phyloP scores from a whole-genome alignment of 2,797 vertebrate genomes.

The Bufotes viridis region DNA sequence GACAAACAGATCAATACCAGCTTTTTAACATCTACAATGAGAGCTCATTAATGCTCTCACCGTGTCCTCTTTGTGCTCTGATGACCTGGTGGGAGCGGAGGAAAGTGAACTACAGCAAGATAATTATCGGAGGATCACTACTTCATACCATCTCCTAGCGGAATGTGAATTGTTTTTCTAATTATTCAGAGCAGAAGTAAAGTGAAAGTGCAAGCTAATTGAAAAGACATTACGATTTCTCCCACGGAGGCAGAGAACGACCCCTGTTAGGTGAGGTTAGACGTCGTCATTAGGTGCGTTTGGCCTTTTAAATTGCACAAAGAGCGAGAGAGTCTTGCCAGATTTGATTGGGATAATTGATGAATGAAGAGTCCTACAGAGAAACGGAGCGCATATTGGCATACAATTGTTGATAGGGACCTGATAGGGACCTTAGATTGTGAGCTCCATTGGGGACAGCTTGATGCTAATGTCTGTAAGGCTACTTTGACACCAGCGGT shows the following conservation, averaged over 20 bases:
- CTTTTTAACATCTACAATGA: conserved; percentile 94
- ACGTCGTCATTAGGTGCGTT: conserved; percentile 64
- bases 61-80: conserved; percentile 84
- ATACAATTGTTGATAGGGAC: not conserved
- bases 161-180: conserved; percentile 80
- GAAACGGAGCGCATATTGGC: not conserved
- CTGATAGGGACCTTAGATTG: no score
- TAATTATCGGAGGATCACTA: conserved; percentile 80
- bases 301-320: conserved; percentile 56
- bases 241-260: conserved; percentile 64
- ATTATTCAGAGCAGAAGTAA: conserved; percentile 77
- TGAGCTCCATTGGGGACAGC: no score
- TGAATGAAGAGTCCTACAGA: not conserved
- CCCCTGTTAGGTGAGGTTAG: conserved; percentile 70
- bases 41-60: conserved; percentile 88
- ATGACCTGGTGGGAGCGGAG: conserved; percentile 85
- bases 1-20: conserved; percentile 97
- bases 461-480: no score
- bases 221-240: conserved; percentile 77
- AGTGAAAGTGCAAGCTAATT: conserved; percentile 78
- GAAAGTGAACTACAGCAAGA: conserved; percentile 81
- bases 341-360: conserved; percentile 31
- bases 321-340: conserved; percentile 37
- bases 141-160: conserved; percentile 73
- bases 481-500: no score